Conservation (phyloP, 1,140 invertebrate genomes). For the Trialeurodes vaporariorum region DNA sequence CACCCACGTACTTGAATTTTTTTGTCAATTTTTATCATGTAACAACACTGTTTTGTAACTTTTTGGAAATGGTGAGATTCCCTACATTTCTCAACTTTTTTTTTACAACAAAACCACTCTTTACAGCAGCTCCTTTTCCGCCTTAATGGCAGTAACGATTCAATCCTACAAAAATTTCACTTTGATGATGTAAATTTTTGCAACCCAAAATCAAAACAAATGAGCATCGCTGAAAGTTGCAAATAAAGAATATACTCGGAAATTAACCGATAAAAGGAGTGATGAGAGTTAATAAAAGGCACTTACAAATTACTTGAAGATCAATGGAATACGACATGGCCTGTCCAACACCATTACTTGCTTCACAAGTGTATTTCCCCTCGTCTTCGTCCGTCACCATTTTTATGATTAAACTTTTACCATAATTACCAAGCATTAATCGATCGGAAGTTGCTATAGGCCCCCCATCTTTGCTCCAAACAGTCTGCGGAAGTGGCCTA, state of each 20-base stretch:
- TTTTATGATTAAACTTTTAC: constrained; percentile 80
- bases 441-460: constrained; percentile 54
- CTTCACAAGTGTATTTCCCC: constrained; percentile 80
- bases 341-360: constrained; percentile 76
- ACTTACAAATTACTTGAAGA: constrained; percentile 58
- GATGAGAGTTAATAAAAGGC: neutral
- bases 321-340: constrained; percentile 74
- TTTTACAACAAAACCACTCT: too few species aligned
- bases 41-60: too few species aligned
- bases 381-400: constrained; percentile 74
- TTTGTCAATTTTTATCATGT: too few species aligned
- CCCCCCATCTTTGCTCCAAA: constrained; percentile 72
- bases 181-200: too few species aligned
- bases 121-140: too few species aligned
- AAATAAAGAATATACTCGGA: neutral
- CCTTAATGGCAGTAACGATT: too few species aligned
- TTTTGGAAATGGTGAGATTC: too few species aligned
- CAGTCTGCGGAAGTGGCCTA: constrained; percentile 60
- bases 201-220: neutral
- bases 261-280: neutral
- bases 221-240: neutral
- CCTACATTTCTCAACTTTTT: too few species aligned
- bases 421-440: constrained; percentile 75
- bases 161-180: too few species aligned
- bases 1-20: too few species aligned